These are phyloP conservation scores for Hesperia comma DNA, from an alignment of 2,888 invertebrate species.

Conservation along the genomic window DNA sequence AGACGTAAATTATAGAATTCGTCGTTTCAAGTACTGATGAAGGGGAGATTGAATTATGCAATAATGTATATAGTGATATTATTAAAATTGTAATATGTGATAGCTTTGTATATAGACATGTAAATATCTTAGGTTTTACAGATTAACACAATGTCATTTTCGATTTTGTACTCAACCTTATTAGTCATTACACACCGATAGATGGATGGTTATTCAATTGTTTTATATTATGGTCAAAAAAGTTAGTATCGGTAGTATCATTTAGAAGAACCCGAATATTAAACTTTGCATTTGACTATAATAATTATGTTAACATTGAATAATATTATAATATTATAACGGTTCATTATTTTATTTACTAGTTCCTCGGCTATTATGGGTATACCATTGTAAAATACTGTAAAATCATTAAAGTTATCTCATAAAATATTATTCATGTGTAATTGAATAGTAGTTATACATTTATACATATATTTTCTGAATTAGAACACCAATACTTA, in stretches of 20 bases:
- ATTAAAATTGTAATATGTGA: conserved; percentile 81
- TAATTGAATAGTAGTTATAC: conserved; percentile 67
- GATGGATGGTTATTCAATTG: conserved; percentile 17
- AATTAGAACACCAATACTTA: conserved; percentile 80
- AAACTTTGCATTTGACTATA: not conserved
- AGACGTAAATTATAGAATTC: conserved; percentile 67
- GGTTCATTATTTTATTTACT: conserved; percentile 23
- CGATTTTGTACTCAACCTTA: conserved; percentile 78
- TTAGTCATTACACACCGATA: conserved; percentile 60
- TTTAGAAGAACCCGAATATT: not conserved
- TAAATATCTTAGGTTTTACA: conserved; percentile 73
- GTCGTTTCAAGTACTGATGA: conserved; percentile 62
- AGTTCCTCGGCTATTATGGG: conserved; percentile 43
- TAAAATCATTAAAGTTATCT: conserved; percentile 63
- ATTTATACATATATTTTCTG: conserved; percentile 69
- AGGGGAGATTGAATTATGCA: conserved; percentile 70
- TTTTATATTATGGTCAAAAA: not conserved
- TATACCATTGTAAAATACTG: conserved; percentile 51
- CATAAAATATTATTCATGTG: conserved; percentile 63
- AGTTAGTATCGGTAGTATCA: not conserved
- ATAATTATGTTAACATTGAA: conserved; percentile 11
- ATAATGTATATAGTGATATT: conserved; percentile 83
- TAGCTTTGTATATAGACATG: conserved; percentile 81
- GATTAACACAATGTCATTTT: conserved; percentile 68
- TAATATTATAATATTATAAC: conserved; percentile 7